Evolutionary conservation across 37 sponge, comb jelly and placozoan species (phyloP).

Genomic region (Eunapius fragilis): DNA sequence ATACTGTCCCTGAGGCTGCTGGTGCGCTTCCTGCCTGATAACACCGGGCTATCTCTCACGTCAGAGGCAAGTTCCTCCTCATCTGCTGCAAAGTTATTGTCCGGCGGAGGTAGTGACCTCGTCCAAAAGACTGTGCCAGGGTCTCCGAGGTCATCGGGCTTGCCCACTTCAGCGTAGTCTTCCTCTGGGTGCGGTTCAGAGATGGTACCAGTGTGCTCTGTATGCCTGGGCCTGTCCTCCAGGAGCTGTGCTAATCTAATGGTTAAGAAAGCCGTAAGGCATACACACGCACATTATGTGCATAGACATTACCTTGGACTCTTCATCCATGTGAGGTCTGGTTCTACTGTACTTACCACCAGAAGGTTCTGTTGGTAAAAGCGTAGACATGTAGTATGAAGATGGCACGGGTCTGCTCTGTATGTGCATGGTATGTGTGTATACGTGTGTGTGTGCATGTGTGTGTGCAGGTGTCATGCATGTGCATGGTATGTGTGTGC

Average conservation of each 20-base stretch:
- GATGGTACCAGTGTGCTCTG: background rate
- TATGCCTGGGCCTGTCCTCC: conserved; percentile 10
- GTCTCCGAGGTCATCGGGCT: background rate
- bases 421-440: background rate
- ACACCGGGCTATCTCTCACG: background rate
- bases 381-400: too few species aligned
- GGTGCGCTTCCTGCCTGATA: background rate
- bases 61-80: background rate
- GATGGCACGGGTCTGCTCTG: background rate
- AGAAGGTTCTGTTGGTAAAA: conserved; percentile 68
- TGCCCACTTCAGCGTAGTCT: background rate
- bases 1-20: conserved; percentile 21
- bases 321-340: conserved; percentile 75
- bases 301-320: conserved; percentile 34
- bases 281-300: background rate
- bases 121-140: background rate
- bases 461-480: background rate
- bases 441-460: background rate
- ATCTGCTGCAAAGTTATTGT: background rate
- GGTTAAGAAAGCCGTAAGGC: background rate
- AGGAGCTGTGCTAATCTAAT: conserved; percentile 19
- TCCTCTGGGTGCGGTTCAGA: background rate
- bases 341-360: conserved; percentile 64
- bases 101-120: background rate
- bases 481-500: background rate